Conservation (phyloP, 1,140 invertebrate species). For the Tetramorium simillimum region DNA sequence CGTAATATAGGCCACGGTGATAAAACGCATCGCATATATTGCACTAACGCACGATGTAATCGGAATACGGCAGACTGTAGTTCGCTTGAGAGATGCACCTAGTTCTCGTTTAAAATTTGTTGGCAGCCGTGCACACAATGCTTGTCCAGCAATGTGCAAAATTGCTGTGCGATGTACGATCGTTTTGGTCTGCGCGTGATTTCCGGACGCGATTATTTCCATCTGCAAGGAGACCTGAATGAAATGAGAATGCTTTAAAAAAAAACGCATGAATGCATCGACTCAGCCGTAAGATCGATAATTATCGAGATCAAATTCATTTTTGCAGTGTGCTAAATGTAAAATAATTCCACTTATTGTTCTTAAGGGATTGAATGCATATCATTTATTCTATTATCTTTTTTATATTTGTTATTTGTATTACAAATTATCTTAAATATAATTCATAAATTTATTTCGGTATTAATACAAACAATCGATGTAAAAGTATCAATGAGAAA, state of each 20-base stretch:
- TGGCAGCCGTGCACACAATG: conserved; percentile 22
- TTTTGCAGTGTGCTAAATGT: not conserved
- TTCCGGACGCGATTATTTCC: conserved; percentile 28
- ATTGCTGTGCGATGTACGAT: conserved; percentile 30
- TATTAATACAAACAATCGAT: not conserved
- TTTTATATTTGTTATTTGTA: not conserved
- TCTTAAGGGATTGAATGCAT: not conserved
- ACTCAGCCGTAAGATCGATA: not conserved
- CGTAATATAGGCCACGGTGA: conserved; percentile 38
- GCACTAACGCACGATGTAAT: conserved; percentile 35
- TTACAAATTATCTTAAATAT: conserved; percentile 1
- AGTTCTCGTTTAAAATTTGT: conserved; percentile 20
- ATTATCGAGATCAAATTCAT: not conserved
- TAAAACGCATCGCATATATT: conserved; percentile 35
- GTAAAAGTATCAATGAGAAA: not conserved
- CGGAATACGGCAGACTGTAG: not conserved
- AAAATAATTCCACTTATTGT: not conserved
- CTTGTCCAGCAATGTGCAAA: conserved; percentile 29
- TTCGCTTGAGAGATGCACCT: conserved; percentile 42
- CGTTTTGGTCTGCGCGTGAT: conserved; percentile 2
- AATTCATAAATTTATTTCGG: not conserved
- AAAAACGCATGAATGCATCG: not conserved
- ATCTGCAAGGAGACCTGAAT: not conserved
- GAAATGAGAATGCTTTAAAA: not conserved
- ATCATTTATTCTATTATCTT: not conserved